Evolutionary conservation across 2,797 vertebrate species (phyloP).

Genomic region (Helostoma temminkii): DNA sequence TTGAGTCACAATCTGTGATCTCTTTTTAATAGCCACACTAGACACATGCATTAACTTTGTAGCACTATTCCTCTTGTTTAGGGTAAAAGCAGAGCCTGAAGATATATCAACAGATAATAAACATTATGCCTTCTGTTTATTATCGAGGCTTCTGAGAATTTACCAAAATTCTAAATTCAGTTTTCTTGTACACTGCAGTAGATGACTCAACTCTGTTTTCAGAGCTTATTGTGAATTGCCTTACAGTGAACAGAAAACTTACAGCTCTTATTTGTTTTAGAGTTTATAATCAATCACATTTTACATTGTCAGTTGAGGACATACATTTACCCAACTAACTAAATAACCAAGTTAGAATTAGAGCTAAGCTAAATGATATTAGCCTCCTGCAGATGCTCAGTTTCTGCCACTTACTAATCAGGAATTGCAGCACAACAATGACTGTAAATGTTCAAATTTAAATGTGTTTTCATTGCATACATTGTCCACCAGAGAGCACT

Average conservation of each 20-base stretch:
- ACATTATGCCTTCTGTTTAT: slow-evolving; percentile 71
- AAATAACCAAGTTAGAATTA: too few relatives aligned
- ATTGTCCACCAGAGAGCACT: too few relatives aligned
- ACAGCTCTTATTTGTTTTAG: not conserved
- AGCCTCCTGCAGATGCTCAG: too few relatives aligned
- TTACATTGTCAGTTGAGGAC: slow-evolving; percentile 5
- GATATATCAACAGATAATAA: slow-evolving; percentile 73
- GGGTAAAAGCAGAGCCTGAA: slow-evolving; percentile 54
- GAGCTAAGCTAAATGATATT: too few relatives aligned
- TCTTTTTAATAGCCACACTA: slow-evolving; percentile 77
- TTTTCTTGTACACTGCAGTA: not conserved
- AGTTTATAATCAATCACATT: slow-evolving; percentile 6
- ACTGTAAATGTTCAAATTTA: too few relatives aligned
- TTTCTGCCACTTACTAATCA: too few relatives aligned
- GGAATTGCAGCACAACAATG: too few relatives aligned
- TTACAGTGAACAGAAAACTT: not conserved
- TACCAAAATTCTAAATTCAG: slow-evolving; percentile 5
- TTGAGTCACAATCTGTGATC: slow-evolving; percentile 81
- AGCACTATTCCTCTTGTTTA: slow-evolving; percentile 68
- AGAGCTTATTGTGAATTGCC: not conserved
- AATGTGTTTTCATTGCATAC: too few relatives aligned
- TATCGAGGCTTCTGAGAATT: slow-evolving; percentile 60
- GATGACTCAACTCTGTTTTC: slow-evolving; percentile 7
- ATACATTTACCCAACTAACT: not conserved
- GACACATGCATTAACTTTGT: slow-evolving; percentile 72